Evolutionary conservation across 2,797 vertebrate genomes (phyloP).

Genomic region (Atherinosoma microstoma): DNA sequence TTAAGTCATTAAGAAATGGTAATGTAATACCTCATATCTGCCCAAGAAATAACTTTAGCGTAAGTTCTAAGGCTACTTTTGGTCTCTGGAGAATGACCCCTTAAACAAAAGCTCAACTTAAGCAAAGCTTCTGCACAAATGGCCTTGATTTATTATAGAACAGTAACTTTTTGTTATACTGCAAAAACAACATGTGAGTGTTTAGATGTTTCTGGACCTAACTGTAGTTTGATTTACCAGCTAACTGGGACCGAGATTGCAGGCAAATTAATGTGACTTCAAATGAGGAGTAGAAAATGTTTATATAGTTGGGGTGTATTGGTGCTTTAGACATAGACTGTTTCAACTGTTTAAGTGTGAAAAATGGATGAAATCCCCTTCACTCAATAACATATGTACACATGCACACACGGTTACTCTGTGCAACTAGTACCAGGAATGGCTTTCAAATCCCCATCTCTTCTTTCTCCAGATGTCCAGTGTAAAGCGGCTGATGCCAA

Average conservation of each 20-base stretch:
- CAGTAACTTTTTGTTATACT: neutral
- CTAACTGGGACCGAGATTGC: conserved; percentile 30
- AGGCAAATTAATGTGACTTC: conserved; percentile 9
- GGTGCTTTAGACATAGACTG: conserved; percentile 24
- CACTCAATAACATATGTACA: conserved; percentile 8
- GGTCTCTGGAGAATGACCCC: neutral
- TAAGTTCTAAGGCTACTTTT: neutral
- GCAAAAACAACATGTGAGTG: neutral
- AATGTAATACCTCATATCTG: neutral
- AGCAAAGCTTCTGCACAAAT: neutral
- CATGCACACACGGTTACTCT: neutral
- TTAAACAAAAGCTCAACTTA: neutral
- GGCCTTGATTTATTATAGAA: neutral
- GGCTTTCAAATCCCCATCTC: conserved; percentile 6
- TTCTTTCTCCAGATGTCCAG: conserved; percentile 85
- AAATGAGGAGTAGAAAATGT: conserved; percentile 21
- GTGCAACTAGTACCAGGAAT: conserved; percentile 11
- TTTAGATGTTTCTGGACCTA: neutral
- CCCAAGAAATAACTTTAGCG: neutral
- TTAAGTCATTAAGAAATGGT: neutral
- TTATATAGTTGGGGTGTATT: neutral
- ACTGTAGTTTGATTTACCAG: conserved; percentile 5
- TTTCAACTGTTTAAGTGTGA: conserved; percentile 43
- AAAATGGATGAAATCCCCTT: conserved; percentile 43
- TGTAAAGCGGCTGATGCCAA: conserved; percentile 84